phyloP scores from a whole-genome alignment of 2,797 vertebrate species.

The Lithobates sylvaticus region DNA sequence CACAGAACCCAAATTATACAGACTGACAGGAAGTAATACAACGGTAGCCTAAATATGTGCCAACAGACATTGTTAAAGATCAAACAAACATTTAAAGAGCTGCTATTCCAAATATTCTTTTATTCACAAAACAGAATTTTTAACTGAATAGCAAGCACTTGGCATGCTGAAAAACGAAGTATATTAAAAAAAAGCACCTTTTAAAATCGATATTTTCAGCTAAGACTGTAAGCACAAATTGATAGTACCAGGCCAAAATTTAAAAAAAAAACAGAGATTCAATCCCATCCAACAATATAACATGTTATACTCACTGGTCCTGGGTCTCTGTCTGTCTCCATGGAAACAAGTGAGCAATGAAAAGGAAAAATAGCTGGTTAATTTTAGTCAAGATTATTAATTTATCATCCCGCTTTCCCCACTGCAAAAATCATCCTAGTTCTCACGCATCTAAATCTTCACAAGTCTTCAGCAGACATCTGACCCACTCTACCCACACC shows the following conservation, averaged over 20 bases:
- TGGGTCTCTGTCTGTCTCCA: slow-evolving; percentile 85
- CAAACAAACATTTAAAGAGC: background rate
- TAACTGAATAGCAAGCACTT: background rate
- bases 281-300: background rate
- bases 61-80: background rate
- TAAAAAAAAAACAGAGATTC: background rate
- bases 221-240: background rate
- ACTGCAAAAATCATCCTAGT: slow-evolving; percentile 1
- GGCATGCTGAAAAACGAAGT: background rate
- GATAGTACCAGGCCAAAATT: background rate
- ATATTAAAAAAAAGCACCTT: background rate
- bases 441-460: slow-evolving; percentile 25
- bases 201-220: background rate
- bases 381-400: slow-evolving; percentile 60
- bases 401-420: slow-evolving; percentile 46
- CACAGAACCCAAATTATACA: background rate
- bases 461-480: slow-evolving; percentile 17
- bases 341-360: slow-evolving; percentile 67
- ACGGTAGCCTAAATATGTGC: background rate
- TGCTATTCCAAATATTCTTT: background rate
- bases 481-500: background rate
- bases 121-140: background rate
- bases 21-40: background rate
- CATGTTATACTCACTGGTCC: slow-evolving; percentile 84
- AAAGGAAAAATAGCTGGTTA: slow-evolving; percentile 46